A percentile compares a stretch with the other conserved stretches of the same genome.
Evolutionary conservation across 2,797 vertebrate genomes (phyloP).

Genomic region (Dicrostonyx torquatus): DNA sequence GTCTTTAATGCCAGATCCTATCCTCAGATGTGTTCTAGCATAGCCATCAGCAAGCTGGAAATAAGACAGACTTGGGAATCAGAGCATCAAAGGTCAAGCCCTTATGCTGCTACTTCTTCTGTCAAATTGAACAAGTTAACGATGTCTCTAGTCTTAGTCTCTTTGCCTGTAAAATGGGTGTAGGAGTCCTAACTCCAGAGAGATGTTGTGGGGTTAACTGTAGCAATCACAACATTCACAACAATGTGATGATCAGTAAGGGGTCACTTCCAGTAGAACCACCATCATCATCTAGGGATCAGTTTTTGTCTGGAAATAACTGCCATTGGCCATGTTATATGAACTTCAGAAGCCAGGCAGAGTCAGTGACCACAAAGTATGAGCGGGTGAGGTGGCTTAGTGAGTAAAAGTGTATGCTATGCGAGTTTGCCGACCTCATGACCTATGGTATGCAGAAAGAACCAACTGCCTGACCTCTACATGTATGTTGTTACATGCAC

Average conservation of each 20-base stretch:
- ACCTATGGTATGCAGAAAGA: too few species aligned
- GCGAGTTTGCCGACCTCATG: neutral
- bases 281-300: neutral
- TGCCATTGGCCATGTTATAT: neutral
- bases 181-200: neutral
- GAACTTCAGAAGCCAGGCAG: neutral
- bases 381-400: too few species aligned
- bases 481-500: neutral
- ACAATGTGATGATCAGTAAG: neutral
- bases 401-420: neutral
- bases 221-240: neutral
- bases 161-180: neutral
- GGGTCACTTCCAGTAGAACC: neutral
- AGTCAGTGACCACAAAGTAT: neutral
- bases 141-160: neutral
- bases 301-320: slow-evolving; percentile 12
- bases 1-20: neutral
- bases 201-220: neutral
- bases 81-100: neutral
- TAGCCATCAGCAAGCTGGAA: neutral
- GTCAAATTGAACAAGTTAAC: slow-evolving; percentile 38
- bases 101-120: neutral
- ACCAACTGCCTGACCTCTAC: neutral
- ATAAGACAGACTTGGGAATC: neutral
- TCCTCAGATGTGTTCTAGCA: neutral